Conservation (phyloP, 1,140 invertebrate species). For the Bombus picipes region DNA sequence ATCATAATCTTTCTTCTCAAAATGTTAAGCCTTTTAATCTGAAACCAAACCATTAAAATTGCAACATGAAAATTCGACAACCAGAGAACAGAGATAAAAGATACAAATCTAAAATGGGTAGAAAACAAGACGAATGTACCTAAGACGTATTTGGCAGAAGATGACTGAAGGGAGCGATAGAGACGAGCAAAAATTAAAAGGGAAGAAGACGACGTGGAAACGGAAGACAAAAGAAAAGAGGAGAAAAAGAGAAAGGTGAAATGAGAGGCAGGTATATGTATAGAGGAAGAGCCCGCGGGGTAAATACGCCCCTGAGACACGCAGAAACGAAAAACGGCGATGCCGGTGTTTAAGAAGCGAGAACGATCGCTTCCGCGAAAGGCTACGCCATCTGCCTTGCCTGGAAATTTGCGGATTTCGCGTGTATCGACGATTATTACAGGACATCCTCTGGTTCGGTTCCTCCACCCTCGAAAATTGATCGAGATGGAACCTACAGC, state of each 20-base stretch:
- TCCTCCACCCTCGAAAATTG: neutral
- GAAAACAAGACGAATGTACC: neutral
- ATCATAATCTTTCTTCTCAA: too few species aligned
- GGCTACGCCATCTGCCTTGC: conserved; percentile 59
- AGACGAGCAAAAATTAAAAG: conserved; percentile 4
- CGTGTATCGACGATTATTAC: conserved; percentile 58
- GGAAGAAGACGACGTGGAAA: neutral
- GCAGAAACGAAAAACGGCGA: conserved; percentile 60
- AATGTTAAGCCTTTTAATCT: too few species aligned
- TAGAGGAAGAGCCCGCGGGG: conserved; percentile 41
- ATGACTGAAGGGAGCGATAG: neutral
- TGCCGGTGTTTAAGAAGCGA: conserved; percentile 47
- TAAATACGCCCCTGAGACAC: conserved; percentile 62
- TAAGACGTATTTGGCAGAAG: neutral
- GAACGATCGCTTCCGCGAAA: conserved; percentile 63
- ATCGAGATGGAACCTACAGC: neutral
- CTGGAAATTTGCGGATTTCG: conserved; percentile 54
- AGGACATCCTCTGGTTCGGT: conserved; percentile 13
- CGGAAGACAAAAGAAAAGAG: neutral
- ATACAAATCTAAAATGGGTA: neutral
- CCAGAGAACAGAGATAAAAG: neutral
- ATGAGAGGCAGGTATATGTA: conserved; percentile 13
- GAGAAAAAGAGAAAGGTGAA: neutral
- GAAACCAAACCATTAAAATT: neutral
- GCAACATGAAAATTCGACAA: neutral